These are phyloP conservation scores for Cyprinodon brontotheroides DNA, from an alignment of 2,113 vertebrate genomes.

Conservation along the genomic window DNA sequence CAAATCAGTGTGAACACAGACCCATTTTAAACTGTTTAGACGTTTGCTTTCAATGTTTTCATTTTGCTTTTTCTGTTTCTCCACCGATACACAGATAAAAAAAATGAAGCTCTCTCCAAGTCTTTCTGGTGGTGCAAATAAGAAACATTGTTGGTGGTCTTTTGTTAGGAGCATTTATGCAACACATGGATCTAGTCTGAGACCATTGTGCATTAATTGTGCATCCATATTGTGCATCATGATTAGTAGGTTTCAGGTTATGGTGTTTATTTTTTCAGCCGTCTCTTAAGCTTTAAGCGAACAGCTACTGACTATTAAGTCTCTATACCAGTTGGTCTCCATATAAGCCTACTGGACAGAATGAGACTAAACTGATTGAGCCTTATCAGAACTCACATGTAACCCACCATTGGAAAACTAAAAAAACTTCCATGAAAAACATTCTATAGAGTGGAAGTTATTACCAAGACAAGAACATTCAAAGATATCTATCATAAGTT, in stretches of 20 bases:
- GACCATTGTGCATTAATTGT: no score
- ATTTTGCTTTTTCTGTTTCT: background rate
- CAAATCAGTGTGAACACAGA: conserved; percentile 1
- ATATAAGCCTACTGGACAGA: no score
- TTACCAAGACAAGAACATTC: no score
- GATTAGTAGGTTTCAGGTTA: no score
- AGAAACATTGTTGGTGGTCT: background rate
- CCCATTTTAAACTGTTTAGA: background rate
- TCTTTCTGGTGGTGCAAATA: background rate
- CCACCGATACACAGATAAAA: background rate
- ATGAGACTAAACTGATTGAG: no score
- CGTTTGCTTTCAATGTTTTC: background rate
- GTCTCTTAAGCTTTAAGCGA: no score
- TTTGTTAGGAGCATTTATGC: background rate
- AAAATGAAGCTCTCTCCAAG: background rate
- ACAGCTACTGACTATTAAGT: no score
- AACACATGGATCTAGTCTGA: background rate
- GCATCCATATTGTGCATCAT: background rate
- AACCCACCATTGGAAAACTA: background rate
- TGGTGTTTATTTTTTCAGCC: no score
- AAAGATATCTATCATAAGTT: background rate
- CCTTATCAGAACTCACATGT: background rate
- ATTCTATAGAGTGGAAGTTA: background rate
- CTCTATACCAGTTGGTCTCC: no score
- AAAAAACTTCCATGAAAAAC: background rate